These are phyloP conservation scores for Candidula unifasciata DNA, from an alignment of 2,888 invertebrate genomes.

Conservation along the genomic window DNA sequence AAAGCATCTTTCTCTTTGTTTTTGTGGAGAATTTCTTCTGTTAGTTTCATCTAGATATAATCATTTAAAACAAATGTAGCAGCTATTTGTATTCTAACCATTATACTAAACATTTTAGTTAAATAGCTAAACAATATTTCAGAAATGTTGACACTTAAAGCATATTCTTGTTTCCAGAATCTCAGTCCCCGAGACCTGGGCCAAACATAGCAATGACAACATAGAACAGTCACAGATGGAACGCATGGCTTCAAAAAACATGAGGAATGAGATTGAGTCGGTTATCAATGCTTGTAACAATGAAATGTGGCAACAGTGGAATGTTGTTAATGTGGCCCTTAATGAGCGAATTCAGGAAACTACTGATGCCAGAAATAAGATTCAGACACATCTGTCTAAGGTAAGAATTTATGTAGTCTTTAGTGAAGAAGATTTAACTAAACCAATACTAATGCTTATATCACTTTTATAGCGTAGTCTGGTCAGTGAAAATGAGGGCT, in stretches of 20 bases:
- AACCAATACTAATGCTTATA: neutral
- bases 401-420: conserved; percentile 58
- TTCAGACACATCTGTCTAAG: conserved; percentile 78
- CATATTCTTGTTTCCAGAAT: conserved; percentile 62
- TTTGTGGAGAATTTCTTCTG: too few relatives aligned
- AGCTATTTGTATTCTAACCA: too few relatives aligned
- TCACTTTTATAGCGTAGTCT: neutral
- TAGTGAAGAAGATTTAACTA: neutral
- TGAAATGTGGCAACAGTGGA: conserved; percentile 78
- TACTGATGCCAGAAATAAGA: conserved; percentile 77
- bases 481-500: too few relatives aligned
- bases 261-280: conserved; percentile 75
- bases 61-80: too few relatives aligned
- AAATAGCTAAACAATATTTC: too few relatives aligned
- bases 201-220: conserved; percentile 78
- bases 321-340: conserved; percentile 76
- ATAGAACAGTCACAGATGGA: conserved; percentile 78
- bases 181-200: conserved; percentile 78
- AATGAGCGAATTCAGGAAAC: conserved; percentile 76
- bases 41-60: too few relatives aligned
- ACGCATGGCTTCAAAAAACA: conserved; percentile 76
- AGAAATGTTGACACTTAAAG: neutral
- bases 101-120: neutral
- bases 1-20: too few relatives aligned
- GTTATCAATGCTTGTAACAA: conserved; percentile 76